Evolutionary conservation across 1,140 invertebrate species (phyloP).

Genomic region (Pseudomyrmex cubaensis): DNA sequence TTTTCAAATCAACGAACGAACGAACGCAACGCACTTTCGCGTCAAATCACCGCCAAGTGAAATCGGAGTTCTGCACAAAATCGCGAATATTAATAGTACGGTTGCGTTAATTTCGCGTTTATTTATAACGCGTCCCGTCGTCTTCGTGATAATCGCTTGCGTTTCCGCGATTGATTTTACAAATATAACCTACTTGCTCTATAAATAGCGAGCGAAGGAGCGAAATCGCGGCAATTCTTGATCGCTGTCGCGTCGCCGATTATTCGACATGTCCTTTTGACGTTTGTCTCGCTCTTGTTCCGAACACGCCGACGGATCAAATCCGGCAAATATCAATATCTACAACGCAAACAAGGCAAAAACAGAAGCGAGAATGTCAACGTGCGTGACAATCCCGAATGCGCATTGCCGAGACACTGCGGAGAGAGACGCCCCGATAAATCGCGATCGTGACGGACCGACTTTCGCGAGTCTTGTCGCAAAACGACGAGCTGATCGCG

Average conservation of each 20-base stretch:
- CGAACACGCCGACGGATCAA: background rate
- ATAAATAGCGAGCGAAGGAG: conserved; percentile 75
- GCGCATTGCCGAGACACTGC: conserved; percentile 72
- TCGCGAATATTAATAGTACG: background rate
- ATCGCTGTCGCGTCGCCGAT: conserved; percentile 28
- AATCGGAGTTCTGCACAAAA: background rate
- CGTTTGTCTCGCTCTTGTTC: background rate
- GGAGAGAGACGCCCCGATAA: conserved; percentile 31
- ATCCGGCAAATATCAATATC: background rate
- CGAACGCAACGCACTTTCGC: background rate
- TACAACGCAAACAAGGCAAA: background rate
- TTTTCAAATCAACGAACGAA: background rate
- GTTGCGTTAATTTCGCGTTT: background rate
- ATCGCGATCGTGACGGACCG: background rate
- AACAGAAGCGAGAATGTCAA: conserved; percentile 21
- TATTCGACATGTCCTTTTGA: conserved; percentile 5
- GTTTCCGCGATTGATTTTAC: conserved; percentile 73
- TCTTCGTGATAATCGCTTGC: background rate
- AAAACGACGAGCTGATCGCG: no score
- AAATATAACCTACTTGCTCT: conserved; percentile 76
- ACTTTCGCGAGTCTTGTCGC: background rate
- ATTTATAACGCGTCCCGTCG: background rate
- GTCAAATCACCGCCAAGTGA: background rate
- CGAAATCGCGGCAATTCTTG: conserved; percentile 66
- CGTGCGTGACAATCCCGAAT: conserved; percentile 55